Conservation (phyloP, 2,888 invertebrate species). For the Hypsopygia costalis region DNA sequence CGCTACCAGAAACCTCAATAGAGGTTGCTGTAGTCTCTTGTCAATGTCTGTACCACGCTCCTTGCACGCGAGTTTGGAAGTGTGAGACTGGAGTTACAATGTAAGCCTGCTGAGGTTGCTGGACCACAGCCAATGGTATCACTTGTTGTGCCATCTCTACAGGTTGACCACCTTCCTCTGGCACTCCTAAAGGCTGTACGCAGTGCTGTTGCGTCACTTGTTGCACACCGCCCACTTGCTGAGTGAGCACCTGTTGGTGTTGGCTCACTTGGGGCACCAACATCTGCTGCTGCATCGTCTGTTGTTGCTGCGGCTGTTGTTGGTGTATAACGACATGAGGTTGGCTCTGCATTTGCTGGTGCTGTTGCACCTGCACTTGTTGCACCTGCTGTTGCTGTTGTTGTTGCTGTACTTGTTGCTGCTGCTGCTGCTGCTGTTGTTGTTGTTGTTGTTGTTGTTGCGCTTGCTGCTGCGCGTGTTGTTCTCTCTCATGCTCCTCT, state of each 20-base stretch:
- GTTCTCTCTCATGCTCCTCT: constrained; percentile 69
- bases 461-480: constrained; percentile 54
- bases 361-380: constrained; percentile 66
- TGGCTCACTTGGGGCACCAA: constrained; percentile 74
- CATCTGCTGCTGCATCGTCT: constrained; percentile 70
- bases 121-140: constrained; percentile 83
- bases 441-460: constrained; percentile 53
- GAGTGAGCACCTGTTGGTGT: constrained; percentile 71
- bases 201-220: constrained; percentile 73
- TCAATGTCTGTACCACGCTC: constrained; percentile 80
- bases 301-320: constrained; percentile 56
- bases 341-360: constrained; percentile 65
- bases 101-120: constrained; percentile 83
- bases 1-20: constrained; percentile 22
- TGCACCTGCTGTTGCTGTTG: constrained; percentile 65
- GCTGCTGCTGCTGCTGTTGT: constrained; percentile 50
- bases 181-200: constrained; percentile 71
- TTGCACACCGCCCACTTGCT: constrained; percentile 61
- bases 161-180: constrained; percentile 73
- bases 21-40: constrained; percentile 25
- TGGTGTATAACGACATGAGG: constrained; percentile 68
- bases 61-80: constrained; percentile 82
- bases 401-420: constrained; percentile 60
- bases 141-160: constrained; percentile 83
- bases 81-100: constrained; percentile 84